Conservation (phyloP, 92 coral and sea anemone species). For the Actinostola sp. region DNA sequence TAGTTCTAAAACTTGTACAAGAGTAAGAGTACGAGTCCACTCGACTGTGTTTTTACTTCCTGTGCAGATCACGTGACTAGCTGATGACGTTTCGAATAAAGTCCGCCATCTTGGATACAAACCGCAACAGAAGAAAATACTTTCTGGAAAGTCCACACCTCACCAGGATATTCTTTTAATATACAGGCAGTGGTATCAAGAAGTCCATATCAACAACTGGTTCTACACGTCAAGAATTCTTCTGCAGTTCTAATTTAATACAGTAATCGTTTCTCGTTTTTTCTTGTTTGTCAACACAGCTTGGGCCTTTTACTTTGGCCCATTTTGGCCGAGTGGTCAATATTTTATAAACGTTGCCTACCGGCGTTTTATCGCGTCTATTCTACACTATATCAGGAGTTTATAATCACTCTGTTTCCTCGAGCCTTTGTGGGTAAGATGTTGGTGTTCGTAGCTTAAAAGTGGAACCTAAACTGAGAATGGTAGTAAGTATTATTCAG, state of each 20-base stretch:
- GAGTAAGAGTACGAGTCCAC: no score
- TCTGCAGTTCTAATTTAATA: background rate
- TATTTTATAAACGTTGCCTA: conserved; percentile 16
- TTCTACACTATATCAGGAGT: background rate
- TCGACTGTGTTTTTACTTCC: conserved; percentile 5
- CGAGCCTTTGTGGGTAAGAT: no score
- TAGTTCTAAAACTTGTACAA: no score
- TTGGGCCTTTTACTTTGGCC: background rate
- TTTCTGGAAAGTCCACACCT: background rate
- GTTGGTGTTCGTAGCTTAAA: no score
- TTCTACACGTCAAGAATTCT: background rate
- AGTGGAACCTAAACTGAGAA: no score
- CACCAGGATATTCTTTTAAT: background rate
- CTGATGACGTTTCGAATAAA: conserved; percentile 23
- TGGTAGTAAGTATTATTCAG: conserved; percentile 32
- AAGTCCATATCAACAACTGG: background rate
- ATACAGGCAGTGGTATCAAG: background rate
- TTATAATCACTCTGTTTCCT: background rate
- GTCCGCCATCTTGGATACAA: conserved; percentile 35
- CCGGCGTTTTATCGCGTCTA: conserved; percentile 26
- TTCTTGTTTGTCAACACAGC: conserved; percentile 27
- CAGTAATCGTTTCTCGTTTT: no score
- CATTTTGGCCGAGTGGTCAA: conserved; percentile 4
- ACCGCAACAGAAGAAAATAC: background rate
- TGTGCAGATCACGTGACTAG: conserved; percentile 18